phyloP scores from a whole-genome alignment of 2,888 invertebrate genomes.

The Serrognathus titanus region DNA sequence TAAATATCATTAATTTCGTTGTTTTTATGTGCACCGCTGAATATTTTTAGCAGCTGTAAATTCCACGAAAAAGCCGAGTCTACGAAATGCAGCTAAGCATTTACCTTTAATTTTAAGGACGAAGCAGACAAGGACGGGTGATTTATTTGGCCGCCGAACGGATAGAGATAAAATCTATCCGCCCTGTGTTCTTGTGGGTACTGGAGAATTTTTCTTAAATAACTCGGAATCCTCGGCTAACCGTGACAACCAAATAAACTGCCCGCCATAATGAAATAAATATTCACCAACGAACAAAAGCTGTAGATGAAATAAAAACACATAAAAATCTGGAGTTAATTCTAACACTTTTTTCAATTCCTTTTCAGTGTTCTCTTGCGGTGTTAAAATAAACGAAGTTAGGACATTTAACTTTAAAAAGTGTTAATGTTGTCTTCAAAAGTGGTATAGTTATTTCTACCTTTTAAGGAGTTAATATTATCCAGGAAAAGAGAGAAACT shows the following conservation, averaged over 20 bases:
- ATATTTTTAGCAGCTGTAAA: slow-evolving; percentile 9
- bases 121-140: background rate
- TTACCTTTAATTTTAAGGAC: slow-evolving; percentile 11
- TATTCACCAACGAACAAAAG: slow-evolving; percentile 5
- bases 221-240: slow-evolving; percentile 14
- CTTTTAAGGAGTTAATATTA: too few species aligned
- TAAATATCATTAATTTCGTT: too few species aligned
- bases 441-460: too few species aligned
- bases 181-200: background rate
- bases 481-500: too few species aligned
- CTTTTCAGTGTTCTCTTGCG: too few species aligned
- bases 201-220: slow-evolving; percentile 16
- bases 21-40: background rate
- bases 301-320: too few species aligned
- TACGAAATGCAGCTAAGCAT: slow-evolving; percentile 7
- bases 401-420: too few species aligned
- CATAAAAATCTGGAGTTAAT: too few species aligned
- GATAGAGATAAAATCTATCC: slow-evolving; percentile 3
- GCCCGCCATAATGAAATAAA: slow-evolving; percentile 14
- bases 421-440: too few species aligned
- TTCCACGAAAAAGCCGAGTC: slow-evolving; percentile 1
- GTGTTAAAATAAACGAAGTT: too few species aligned
- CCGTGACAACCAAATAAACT: slow-evolving; percentile 15
- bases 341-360: too few species aligned
- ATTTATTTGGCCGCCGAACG: background rate